These are phyloP conservation scores for Leuciscus idus DNA, from an alignment of 2,113 vertebrate species.

Conservation along the genomic window DNA sequence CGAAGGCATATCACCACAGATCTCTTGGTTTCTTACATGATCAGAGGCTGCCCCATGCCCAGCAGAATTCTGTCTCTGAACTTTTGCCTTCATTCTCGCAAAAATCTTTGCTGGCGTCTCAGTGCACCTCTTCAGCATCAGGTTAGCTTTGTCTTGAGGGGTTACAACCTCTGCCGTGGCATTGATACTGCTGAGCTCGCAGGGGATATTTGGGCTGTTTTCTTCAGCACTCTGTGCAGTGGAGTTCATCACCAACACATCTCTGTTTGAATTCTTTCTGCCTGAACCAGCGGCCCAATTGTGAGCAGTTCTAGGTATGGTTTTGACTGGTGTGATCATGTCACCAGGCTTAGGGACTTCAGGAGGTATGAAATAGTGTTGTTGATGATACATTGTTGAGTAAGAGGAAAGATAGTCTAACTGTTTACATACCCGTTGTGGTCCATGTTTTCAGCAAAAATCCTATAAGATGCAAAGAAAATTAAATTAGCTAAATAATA, in stretches of 20 bases:
- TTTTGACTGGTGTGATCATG: constrained; percentile 28
- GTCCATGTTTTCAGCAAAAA: constrained; percentile 11
- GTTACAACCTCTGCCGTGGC: background rate
- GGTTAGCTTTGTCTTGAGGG: background rate
- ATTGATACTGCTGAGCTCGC: constrained; percentile 56
- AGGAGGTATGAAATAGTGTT: constrained; percentile 15
- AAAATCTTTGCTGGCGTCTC: constrained; percentile 77
- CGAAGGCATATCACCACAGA: background rate
- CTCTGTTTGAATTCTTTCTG: background rate
- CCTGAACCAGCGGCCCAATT: background rate
- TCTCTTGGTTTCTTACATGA: background rate
- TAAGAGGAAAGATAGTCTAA: background rate
- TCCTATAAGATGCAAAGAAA: background rate
- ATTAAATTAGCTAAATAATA: background rate
- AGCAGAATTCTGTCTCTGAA: constrained; percentile 52
- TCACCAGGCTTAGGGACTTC: background rate
- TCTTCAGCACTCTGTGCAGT: constrained; percentile 48
- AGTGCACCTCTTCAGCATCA: background rate
- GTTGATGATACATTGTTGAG: constrained; percentile 31
- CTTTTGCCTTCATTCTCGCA: constrained; percentile 73
- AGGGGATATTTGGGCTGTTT: constrained; percentile 16
- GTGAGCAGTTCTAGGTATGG: constrained; percentile 1
- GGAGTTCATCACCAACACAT: constrained; percentile 49
- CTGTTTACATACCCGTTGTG: background rate
- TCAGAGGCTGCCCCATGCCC: background rate